Evolutionary conservation across 92 coral and sea anemone genomes (phyloP), one percentile per base, ranked within the genome.

Genomic region (Plumapathes pennacea): DNA sequence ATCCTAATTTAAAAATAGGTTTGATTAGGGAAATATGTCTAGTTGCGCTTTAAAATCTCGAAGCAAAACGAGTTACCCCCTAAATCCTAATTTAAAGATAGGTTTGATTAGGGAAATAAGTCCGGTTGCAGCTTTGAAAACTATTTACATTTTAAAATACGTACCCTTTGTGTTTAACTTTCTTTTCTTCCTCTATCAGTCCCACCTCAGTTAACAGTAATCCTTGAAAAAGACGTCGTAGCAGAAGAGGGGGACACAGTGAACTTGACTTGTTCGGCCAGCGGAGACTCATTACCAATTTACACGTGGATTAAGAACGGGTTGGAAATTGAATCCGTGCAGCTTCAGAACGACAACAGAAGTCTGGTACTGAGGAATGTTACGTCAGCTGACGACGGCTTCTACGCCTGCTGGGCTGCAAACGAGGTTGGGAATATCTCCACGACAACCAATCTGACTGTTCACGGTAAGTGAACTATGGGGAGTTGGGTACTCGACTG

Each of bases 401-500:
- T 60, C 12, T 81, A 81, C 38, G 46, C 32, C 19, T 81, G 88
- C 50, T 20, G 22, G 41, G 82, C 75, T 0, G 19, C 18, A 22
- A 81, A 81, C 36, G 60, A 56, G 6, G 78, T 68, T 37, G 88
- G 88, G 14, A 60, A 60, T 32, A 62, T 9, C 21, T 64, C 82
- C 19, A 67, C 82, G 2, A 36, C 53, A 20, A 59, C 77, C 5
- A 81, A 67, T 32, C 48, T 81, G 1, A 74, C 78, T 0, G 74
- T 81, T 11, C 80, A 66, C 39, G 88, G 88, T 81, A 46, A 67
- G 82, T 29, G n/a, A n/a, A n/a, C n/a, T n/a, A n/a, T n/a, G n/a
- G n/a, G n/a, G n/a, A n/a, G n/a, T n/a, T n/a, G n/a, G n/a, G n/a
- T n/a, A n/a, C n/a, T n/a, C n/a, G n/a, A n/a, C n/a, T n/a, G n/a